Evolutionary conservation across 2,888 invertebrate genomes (phyloP).

Genomic region (Gandaritis pyraliata): DNA sequence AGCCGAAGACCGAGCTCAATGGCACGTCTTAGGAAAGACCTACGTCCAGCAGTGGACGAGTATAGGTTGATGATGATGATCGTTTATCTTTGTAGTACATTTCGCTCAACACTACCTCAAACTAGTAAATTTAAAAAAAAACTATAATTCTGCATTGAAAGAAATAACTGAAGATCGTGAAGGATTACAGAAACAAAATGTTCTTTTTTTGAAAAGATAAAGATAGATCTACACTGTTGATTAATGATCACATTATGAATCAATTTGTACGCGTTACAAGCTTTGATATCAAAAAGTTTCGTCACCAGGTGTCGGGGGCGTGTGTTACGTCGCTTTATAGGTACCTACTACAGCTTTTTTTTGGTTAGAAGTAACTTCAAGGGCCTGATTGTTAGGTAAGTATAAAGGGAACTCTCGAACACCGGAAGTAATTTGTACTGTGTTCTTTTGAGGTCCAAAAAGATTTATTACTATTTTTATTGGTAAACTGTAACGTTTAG

Average conservation of each 20-base stretch:
- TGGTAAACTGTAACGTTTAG: constrained; percentile 23
- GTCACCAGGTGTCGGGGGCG: constrained; percentile 40
- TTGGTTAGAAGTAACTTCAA: constrained; percentile 26
- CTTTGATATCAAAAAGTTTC: constrained; percentile 21
- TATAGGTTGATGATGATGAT: too few relatives aligned
- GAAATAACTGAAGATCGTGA: too few relatives aligned
- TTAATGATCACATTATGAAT: constrained; percentile 9
- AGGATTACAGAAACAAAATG: not conserved
- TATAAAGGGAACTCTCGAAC: constrained; percentile 35
- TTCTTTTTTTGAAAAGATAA: constrained; percentile 9
- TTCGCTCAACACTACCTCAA: too few relatives aligned
- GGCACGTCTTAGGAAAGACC: too few relatives aligned
- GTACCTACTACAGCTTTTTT: constrained; percentile 23
- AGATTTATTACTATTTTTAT: constrained; percentile 31
- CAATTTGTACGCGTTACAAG: constrained; percentile 17
- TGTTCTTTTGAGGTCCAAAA: constrained; percentile 29
- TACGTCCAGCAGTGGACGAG: too few relatives aligned
- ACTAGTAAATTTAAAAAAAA: not conserved
- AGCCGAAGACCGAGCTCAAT: too few relatives aligned
- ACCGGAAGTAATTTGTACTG: constrained; percentile 42
- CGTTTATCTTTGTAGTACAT: too few relatives aligned
- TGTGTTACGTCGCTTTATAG: constrained; percentile 30
- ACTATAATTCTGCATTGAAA: too few relatives aligned
- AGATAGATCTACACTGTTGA: constrained; percentile 4
- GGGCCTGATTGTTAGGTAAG: constrained; percentile 39